Conservation (phyloP, 2,113 vertebrate genomes). For the Nymphicus hollandicus region DNA sequence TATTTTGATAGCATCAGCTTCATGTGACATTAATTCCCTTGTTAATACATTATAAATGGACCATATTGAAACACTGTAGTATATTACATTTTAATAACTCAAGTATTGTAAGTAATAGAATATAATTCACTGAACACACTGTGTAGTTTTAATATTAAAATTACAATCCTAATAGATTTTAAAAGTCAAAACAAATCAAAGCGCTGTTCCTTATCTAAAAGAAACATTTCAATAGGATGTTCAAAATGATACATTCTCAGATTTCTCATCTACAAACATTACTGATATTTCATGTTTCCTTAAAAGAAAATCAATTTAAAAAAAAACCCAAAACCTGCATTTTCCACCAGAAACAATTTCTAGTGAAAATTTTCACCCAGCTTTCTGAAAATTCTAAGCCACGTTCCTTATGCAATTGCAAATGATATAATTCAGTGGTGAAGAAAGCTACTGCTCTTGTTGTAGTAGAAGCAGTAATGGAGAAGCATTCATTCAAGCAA, state of each 20-base stretch:
- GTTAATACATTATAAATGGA: constrained; percentile 22
- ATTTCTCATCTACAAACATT: not conserved
- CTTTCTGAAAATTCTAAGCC: not conserved
- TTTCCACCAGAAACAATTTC: not conserved
- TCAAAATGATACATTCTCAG: not conserved
- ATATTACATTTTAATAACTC: constrained; percentile 1
- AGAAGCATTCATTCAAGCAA: constrained; percentile 15
- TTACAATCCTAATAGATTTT: not conserved
- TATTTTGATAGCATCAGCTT: constrained; percentile 17
- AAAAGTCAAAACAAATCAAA: not conserved
- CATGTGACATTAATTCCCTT: constrained; percentile 20
- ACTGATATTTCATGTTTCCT: not conserved
- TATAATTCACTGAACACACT: not conserved
- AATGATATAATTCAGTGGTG: not conserved
- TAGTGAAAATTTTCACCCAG: not conserved
- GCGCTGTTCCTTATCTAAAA: not conserved
- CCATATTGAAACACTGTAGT: not conserved
- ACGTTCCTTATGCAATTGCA: not conserved
- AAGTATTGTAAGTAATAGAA: not conserved
- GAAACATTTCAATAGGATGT: not conserved
- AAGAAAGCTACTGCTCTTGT: constrained; percentile 3
- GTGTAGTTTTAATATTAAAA: not conserved
- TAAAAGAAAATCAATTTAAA: not conserved
- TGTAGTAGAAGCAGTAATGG: not conserved
- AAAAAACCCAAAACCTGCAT: not conserved